Evolutionary conservation across 2,113 vertebrate genomes (phyloP), one percentile per base, ranked within the genome.

Genomic region (Steatornis caripensis): DNA sequence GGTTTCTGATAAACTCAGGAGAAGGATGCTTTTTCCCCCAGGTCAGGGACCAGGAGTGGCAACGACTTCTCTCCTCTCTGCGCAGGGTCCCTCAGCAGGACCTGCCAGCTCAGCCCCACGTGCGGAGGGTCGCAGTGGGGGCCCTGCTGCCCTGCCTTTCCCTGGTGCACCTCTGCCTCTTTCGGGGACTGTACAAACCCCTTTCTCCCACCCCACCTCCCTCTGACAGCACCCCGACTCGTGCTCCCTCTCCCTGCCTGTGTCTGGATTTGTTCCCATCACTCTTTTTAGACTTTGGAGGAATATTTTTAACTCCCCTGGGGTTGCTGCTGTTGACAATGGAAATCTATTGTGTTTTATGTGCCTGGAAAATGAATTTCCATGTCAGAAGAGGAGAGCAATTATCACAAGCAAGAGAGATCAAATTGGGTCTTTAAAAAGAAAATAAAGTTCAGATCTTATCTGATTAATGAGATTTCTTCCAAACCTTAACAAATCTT

Each of bases 361-460:
- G 95, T 95, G 95, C 95, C 91, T 95, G 87, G 95, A 96, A 97
- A 97, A 96, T 97, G 96, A 96, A 97, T 97, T 96, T 97, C 89
- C 93, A 95, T 95, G 96, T 97, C 94, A 96, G 95, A 96, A 95
- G 93, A 97, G 95, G 93, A 96, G 97, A 94, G 93, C 93, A 94
- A 97, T 97, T 96, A 96, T 94, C 97, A 95, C 94, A 96, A 95
- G 95, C 89, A 96, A 95, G 95, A 94, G 93, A 95, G 94, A 96
- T 96, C 91, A 97, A 96, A 97, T 96, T 96, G 95, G 97, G 95
- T 96, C 95, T 97, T 96, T 95, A 96, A 96, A 97, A 97, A 96
- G 95, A 96, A 96, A 97, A 97, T 95, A 96, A 97, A 94, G 82
- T 97, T 97, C 94, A 96, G 95, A 97, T 97, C 94, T 97, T 95